Evolutionary conservation across 2,888 invertebrate genomes (phyloP).

Genomic region (Glaucopsyche alexis): DNA sequence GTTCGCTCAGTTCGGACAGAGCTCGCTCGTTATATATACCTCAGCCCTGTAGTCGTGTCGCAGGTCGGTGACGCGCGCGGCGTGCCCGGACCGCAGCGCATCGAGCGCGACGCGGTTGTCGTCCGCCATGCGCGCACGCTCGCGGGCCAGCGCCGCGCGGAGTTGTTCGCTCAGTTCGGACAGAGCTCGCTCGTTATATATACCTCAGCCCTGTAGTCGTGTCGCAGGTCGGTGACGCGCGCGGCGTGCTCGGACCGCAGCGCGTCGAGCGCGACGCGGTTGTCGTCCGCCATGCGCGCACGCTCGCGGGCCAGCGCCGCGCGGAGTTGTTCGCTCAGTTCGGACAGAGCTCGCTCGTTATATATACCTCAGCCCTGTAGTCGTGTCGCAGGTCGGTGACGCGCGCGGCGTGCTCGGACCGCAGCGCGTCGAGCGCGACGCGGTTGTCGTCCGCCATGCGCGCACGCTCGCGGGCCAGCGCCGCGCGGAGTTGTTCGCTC

Average conservation of each 20-base stretch:
- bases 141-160: too few relatives aligned
- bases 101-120: slow-evolving; percentile 79
- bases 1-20: too few relatives aligned
- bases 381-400: slow-evolving; percentile 82
- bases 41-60: slow-evolving; percentile 83
- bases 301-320: too few relatives aligned
- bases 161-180: too few relatives aligned
- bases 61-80: slow-evolving; percentile 79
- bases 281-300: slow-evolving; percentile 74
- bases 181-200: too few relatives aligned
- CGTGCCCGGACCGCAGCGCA: slow-evolving; percentile 79
- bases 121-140: slow-evolving; percentile 71
- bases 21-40: too few relatives aligned
- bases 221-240: slow-evolving; percentile 80
- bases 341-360: too few relatives aligned
- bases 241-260: slow-evolving; percentile 80
- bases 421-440: slow-evolving; percentile 73
- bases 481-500: too few relatives aligned
- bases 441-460: slow-evolving; percentile 78
- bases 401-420: slow-evolving; percentile 79
- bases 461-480: slow-evolving; percentile 67
- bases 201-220: slow-evolving; percentile 83
- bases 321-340: too few relatives aligned
- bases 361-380: slow-evolving; percentile 83
- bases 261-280: slow-evolving; percentile 75